These are phyloP conservation scores for Archocentrus centrarchus DNA, from an alignment of 2,113 vertebrate species.

Conservation along the genomic window DNA sequence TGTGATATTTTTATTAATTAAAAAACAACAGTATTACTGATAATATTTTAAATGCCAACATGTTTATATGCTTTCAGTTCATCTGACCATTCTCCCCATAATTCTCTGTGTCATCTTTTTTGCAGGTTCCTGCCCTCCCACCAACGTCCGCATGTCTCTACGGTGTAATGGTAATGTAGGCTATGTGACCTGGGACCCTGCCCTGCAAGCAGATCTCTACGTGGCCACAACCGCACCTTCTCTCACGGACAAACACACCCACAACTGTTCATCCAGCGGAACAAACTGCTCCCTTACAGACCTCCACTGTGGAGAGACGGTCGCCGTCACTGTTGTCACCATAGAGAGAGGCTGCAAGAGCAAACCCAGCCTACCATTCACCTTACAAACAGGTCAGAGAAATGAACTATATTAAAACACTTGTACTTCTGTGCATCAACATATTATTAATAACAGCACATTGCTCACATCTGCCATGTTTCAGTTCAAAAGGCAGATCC, in stretches of 20 bases:
- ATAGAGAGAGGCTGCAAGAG: constrained; percentile 75
- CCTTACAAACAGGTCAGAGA: constrained; percentile 74
- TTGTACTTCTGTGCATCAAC: not conserved
- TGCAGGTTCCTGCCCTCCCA: constrained; percentile 79
- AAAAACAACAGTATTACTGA: not conserved
- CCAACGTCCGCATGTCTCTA: constrained; percentile 58
- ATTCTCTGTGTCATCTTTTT: not conserved
- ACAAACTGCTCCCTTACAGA: constrained; percentile 69
- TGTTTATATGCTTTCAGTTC: not conserved
- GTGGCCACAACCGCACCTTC: constrained; percentile 46
- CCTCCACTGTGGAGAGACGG: constrained; percentile 71
- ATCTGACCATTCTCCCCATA: not conserved
- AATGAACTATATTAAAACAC: not conserved
- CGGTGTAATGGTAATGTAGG: constrained; percentile 71
- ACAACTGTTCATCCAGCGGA: constrained; percentile 69
- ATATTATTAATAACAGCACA: too few species aligned
- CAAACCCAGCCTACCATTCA: constrained; percentile 59
- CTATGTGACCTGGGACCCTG: constrained; percentile 69
- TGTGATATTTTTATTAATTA: too few species aligned
- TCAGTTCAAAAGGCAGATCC: too few species aligned
- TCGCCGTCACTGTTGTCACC: constrained; percentile 64
- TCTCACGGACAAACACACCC: not conserved
- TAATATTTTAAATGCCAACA: not conserved
- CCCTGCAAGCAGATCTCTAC: constrained; percentile 63
- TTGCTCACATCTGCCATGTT: too few species aligned